Conservation (phyloP, 2,113 vertebrate genomes). For the Grallaria varia region DNA sequence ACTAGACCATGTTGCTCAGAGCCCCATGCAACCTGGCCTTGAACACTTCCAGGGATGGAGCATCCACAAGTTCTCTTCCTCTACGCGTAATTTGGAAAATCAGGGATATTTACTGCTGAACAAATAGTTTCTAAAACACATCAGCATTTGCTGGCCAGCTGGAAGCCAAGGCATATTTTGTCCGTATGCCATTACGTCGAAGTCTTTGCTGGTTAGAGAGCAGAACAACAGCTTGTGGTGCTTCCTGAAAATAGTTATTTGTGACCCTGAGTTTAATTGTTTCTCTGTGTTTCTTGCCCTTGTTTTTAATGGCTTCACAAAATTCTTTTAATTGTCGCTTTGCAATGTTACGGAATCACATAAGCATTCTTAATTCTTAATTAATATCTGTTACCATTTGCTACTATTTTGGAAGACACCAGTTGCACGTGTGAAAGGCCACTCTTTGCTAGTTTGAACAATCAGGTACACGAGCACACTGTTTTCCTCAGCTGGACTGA, state of each 20-base stretch:
- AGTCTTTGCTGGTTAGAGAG: not conserved
- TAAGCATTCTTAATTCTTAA: not conserved
- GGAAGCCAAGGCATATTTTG: not conserved
- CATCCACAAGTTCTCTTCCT: not conserved
- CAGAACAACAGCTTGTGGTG: not conserved
- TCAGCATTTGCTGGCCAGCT: not conserved
- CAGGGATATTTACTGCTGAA: not conserved
- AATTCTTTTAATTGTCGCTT: not conserved
- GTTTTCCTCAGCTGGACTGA: not conserved
- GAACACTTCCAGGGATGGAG: not conserved
- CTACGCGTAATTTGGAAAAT: not conserved
- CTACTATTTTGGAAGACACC: not conserved
- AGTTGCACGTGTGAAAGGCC: not conserved
- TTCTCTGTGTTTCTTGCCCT: not conserved
- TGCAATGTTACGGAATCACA: not conserved
- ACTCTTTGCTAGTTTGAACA: not conserved
- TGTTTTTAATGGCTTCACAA: not conserved
- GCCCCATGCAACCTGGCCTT: not conserved
- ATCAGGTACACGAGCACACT: not conserved
- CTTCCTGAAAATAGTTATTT: not conserved
- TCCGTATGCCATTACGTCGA: not conserved
- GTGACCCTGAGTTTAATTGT: not conserved
- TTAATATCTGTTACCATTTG: not conserved
- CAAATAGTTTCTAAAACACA: not conserved
- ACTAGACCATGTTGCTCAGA: not conserved